These are phyloP conservation scores for Trichogramma dendrolimi DNA, from an alignment of 2,888 invertebrate species.

Conservation along the genomic window DNA sequence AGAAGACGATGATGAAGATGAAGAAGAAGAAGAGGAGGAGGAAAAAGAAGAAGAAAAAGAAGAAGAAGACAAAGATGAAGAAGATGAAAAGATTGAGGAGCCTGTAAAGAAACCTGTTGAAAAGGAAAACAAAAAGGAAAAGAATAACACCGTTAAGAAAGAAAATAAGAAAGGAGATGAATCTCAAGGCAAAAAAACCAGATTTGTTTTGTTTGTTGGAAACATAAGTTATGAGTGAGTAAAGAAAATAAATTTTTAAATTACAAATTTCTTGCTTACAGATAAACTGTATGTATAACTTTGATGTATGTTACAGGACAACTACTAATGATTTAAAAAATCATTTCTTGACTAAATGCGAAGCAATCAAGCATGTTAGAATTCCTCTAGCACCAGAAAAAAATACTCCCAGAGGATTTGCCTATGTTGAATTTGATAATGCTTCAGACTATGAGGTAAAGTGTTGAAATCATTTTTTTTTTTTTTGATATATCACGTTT, in stretches of 20 bases:
- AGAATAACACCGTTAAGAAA: slow-evolving; percentile 7
- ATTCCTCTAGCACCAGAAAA: slow-evolving; percentile 46
- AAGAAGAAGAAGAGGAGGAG: slow-evolving; percentile 21
- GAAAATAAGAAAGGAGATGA: slow-evolving; percentile 12
- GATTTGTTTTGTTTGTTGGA: slow-evolving; percentile 53
- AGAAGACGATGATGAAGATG: slow-evolving; percentile 23
- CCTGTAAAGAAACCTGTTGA: slow-evolving; percentile 10
- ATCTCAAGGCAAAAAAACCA: slow-evolving; percentile 34
- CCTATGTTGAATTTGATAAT: slow-evolving; percentile 51
- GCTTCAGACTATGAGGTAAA: slow-evolving; percentile 51
- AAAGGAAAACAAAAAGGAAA: slow-evolving; percentile 10
- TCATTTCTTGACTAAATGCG: slow-evolving; percentile 52
- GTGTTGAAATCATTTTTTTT: neutral
- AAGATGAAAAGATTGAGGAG: slow-evolving; percentile 1
- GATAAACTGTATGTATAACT: slow-evolving; percentile 8
- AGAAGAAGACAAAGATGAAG: slow-evolving; percentile 2
- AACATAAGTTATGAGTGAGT: slow-evolving; percentile 52
- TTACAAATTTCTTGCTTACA: neutral
- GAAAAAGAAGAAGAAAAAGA: slow-evolving; percentile 15
- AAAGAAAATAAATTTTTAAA: slow-evolving; percentile 7
- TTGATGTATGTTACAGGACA: slow-evolving; percentile 33
- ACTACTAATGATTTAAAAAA: slow-evolving; percentile 48
- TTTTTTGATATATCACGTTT: neutral
- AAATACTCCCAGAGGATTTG: slow-evolving; percentile 51
- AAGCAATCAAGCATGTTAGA: slow-evolving; percentile 46